Evolutionary conservation across 2,888 invertebrate genomes (phyloP), one percentile per base, ranked within the genome.

Genomic region (Cenopis cana): DNA sequence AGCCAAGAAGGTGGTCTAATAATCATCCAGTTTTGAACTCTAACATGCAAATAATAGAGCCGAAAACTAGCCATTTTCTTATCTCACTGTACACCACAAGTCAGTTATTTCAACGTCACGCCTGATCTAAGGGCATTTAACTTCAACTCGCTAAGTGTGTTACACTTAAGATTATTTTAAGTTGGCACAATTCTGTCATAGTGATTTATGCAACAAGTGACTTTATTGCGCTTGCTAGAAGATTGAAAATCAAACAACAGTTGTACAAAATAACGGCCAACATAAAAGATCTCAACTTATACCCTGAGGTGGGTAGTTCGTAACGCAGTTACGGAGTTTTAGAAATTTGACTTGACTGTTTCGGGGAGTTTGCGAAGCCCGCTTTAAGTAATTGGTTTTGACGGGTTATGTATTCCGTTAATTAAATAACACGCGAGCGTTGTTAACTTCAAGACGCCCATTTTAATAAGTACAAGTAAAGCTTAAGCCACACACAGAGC

Each of bases 301-400:
- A 72, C 57, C 49, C 54, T 56, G 67, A 60, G 66, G 72, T 68
- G 68, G 72, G 61, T 57, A 68, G 61, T 64, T 59, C 17, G 38
- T 62, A 69, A 69, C 54, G 14, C 9, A 9, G 66, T 73, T 73
- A 68, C 12, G 57, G 33, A 73, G 69, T 69, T 73, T 46, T 50
- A 50, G 65, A 73, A 73, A 73, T 73, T 69, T 60, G 60, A 41
- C 73, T 65, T 56, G 69, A 69, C 65, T 61, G 65, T 66, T 60
- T 56, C 11, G 52, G 61, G 46, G 38, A 64, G 64, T 54, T 64
- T 38, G 38, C 33, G 12, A 62, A 55, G 29, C 24, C 8, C 24
- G 50, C 36, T 36, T 36, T 18, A 52, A 36, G 20, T 8, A 52
- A 36, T 20, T 8, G 36, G 54, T n/a, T 11, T 20, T 54, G 64